Percentiles rank a stretch among this genome's conserved stretches.
Evolutionary conservation across 2,797 vertebrate species (phyloP).

Genomic region (Typhlichthys subterraneus): DNA sequence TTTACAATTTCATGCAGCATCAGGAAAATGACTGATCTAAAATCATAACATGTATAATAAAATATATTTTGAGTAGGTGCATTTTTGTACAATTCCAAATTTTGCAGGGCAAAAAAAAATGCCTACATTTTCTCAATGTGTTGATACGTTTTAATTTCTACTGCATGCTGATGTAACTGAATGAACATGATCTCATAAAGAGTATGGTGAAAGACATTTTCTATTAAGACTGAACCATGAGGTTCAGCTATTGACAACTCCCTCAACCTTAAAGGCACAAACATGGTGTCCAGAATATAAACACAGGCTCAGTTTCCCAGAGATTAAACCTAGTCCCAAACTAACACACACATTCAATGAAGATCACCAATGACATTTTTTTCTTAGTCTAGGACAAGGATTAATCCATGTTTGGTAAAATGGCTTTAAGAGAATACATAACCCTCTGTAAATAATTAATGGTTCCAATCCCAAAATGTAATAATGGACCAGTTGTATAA

Average conservation of each 20-base stretch:
- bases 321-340: no score
- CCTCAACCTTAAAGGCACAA: conserved; percentile 33
- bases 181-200: conserved; percentile 19
- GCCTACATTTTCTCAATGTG: neutral
- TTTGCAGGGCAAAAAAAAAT: no score
- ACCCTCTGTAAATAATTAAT: neutral
- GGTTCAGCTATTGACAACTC: conserved; percentile 25
- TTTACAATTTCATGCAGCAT: neutral
- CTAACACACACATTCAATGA: no score
- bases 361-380: no score
- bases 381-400: no score
- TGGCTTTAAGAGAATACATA: neutral
- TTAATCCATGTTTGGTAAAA: no score
- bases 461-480: neutral
- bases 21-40: neutral
- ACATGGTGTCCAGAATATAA: conserved; percentile 1
- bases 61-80: no score
- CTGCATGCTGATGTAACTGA: conserved; percentile 17
- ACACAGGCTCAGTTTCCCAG: neutral
- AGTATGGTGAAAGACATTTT: neutral
- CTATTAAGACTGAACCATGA: conserved; percentile 25
- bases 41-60: neutral
- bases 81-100: no score
- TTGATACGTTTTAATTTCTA: conserved; percentile 4
- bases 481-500: neutral